Percentiles rank a stretch among this genome's conserved stretches.
These are phyloP conservation scores for Channa argus DNA, from an alignment of 2,113 vertebrate species.

Conservation along the genomic window DNA sequence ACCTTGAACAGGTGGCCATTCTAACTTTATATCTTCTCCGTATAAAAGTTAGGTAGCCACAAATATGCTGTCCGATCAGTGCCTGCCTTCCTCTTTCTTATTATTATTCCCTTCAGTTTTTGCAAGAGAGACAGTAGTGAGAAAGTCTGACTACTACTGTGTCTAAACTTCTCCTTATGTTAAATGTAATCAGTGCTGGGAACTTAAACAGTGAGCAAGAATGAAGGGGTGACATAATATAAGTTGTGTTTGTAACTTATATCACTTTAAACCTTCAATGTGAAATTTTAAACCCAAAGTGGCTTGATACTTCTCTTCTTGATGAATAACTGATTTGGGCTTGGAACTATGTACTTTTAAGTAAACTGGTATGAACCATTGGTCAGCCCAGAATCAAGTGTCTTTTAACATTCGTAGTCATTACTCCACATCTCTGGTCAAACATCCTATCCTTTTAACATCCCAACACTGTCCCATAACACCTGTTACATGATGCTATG, in stretches of 20 bases:
- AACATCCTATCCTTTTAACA: conserved; percentile 24
- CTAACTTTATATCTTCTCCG: conserved; percentile 3
- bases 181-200: neutral
- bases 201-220: neutral
- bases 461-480: conserved; percentile 1
- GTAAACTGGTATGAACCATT: no score
- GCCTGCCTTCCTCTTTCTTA: neutral
- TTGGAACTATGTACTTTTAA: neutral
- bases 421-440: conserved; percentile 11
- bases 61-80: neutral
- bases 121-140: neutral
- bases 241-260: neutral
- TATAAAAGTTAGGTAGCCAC: conserved; percentile 17
- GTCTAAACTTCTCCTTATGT: neutral
- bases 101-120: neutral
- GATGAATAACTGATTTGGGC: neutral
- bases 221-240: neutral
- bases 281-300: neutral
- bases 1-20: no score
- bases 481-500: conserved; percentile 38
- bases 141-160: neutral
- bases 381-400: neutral
- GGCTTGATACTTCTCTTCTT: neutral
- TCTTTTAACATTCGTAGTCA: neutral
- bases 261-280: no score